Evolutionary conservation across 2,888 invertebrate species (phyloP).

Genomic region (Cosmopolites sordidus): DNA sequence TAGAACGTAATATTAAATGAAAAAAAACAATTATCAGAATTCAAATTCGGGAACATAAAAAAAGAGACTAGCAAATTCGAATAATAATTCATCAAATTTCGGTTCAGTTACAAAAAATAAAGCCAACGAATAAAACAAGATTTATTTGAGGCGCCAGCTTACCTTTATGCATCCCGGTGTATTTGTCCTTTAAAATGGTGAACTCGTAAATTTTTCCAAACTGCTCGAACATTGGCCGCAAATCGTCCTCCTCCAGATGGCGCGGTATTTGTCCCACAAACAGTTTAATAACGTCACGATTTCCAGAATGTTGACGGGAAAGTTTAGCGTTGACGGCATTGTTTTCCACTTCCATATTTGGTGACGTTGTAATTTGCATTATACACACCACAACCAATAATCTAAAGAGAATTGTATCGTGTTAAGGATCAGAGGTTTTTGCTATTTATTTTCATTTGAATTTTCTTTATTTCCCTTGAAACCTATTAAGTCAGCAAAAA

Average conservation of each 20-base stretch:
- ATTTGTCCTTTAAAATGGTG: conserved; percentile 89
- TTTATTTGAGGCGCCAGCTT: conserved; percentile 5
- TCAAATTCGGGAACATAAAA: too few relatives aligned
- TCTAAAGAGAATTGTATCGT: too few relatives aligned
- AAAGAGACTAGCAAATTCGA: too few relatives aligned
- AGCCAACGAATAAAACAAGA: too few relatives aligned
- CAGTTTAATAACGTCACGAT: conserved; percentile 66
- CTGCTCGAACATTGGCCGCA: conserved; percentile 87
- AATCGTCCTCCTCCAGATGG: conserved; percentile 80
- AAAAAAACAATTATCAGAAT: too few relatives aligned
- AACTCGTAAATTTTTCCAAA: conserved; percentile 93
- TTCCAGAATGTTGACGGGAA: conserved; percentile 24
- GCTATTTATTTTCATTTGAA: too few relatives aligned
- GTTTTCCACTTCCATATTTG: conserved; percentile 33
- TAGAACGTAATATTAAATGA: too few relatives aligned
- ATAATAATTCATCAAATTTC: too few relatives aligned
- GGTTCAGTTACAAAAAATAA: too few relatives aligned
- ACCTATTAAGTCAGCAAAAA: too few relatives aligned
- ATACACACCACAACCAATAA: conserved; percentile 17
- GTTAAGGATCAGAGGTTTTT: too few relatives aligned
- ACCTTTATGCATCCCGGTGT: conserved; percentile 96
- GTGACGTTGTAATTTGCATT: conserved; percentile 48
- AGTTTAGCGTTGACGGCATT: conserved; percentile 21
- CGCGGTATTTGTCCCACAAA: conserved; percentile 92
- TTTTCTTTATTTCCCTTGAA: too few relatives aligned